phyloP scores from a whole-genome alignment of 2,113 vertebrate genomes.

The Phasianus colchicus region DNA sequence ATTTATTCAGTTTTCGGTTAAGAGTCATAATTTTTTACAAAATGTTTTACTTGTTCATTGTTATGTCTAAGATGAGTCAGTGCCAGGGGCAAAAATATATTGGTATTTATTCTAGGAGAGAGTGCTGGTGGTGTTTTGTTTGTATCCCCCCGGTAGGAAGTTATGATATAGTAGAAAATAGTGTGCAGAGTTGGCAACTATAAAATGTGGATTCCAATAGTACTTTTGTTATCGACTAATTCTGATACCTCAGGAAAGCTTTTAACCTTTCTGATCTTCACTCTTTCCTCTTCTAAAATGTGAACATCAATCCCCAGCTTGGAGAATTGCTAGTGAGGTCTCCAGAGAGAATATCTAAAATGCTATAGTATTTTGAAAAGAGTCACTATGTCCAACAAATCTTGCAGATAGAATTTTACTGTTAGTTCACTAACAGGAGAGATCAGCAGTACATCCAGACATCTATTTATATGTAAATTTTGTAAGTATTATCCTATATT shows the following conservation, averaged over 20 bases:
- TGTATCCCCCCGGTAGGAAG: background rate
- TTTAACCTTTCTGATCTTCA: background rate
- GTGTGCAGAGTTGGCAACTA: background rate
- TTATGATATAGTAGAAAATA: background rate
- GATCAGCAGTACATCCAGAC: background rate
- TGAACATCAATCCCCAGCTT: background rate
- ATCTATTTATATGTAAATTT: background rate
- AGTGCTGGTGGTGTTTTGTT: fast-evolving
- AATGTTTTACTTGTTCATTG: background rate
- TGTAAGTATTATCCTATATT: background rate
- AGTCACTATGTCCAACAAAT: background rate
- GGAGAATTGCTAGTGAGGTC: background rate
- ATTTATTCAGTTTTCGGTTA: background rate
- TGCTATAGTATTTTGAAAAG: background rate
- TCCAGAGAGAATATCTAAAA: background rate
- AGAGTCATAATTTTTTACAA: background rate
- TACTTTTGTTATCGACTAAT: background rate
- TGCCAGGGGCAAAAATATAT: background rate
- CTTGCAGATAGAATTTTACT: background rate
- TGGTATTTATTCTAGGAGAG: fast-evolving
- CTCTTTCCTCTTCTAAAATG: background rate
- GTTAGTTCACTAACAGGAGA: background rate
- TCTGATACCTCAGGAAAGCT: background rate
- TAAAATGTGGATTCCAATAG: background rate
- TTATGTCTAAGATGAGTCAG: background rate